phyloP scores from a whole-genome alignment of 2,888 invertebrate species.

The Oxytorus armatus region DNA sequence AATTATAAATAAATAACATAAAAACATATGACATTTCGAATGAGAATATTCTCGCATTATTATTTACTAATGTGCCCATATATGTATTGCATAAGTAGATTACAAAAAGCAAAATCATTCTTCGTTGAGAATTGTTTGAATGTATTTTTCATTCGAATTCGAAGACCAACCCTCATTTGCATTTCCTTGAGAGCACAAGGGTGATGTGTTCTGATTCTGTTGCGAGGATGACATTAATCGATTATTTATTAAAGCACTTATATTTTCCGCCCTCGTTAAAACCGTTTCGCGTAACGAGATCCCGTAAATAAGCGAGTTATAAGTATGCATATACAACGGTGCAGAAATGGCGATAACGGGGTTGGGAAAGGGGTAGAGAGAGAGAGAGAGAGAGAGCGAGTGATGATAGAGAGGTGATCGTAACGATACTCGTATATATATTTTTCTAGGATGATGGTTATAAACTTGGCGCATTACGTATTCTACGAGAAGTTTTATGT shows the following conservation, averaged over 20 bases:
- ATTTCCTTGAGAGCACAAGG: no score
- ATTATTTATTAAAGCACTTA: constrained; percentile 34
- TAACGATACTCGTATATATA: constrained; percentile 48
- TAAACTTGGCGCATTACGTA: constrained; percentile 67
- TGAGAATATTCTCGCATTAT: no score
- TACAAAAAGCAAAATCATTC: no score
- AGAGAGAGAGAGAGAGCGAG: neutral
- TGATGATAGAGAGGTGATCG: constrained; percentile 31
- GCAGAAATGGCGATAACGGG: neutral
- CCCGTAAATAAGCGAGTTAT: constrained; percentile 53
- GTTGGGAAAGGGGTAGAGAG: neutral
- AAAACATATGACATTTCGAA: no score
- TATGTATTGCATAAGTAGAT: no score
- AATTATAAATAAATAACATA: no score
- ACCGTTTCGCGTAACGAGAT: constrained; percentile 46
- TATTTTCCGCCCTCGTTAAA: constrained; percentile 52
- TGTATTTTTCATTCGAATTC: no score
- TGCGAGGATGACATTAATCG: constrained; percentile 7
- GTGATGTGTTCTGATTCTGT: constrained; percentile 10
- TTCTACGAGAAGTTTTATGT: constrained; percentile 62
- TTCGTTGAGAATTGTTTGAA: no score
- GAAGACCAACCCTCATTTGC: no score
- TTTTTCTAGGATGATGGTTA: constrained; percentile 51
- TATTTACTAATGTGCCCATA: no score
- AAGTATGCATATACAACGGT: neutral